Evolutionary conservation across 2,888 invertebrate species (phyloP).

Genomic region (Busseola fusca): DNA sequence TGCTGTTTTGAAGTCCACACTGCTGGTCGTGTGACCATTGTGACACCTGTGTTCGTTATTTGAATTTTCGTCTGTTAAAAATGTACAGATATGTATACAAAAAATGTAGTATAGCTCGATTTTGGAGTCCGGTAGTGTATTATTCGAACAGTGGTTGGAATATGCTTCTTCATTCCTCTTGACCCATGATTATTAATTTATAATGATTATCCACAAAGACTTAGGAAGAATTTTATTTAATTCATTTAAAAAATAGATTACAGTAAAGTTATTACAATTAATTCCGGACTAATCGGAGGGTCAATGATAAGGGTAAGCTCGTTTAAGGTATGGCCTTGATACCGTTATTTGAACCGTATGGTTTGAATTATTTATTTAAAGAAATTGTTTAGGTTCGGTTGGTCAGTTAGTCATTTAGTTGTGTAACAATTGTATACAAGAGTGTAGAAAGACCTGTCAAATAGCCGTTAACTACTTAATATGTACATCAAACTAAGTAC

Average conservation of each 20-base stretch:
- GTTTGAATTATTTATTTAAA: slow-evolving; percentile 26
- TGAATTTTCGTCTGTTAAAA: too few relatives aligned
- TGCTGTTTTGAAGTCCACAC: too few relatives aligned
- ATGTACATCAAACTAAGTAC: background rate
- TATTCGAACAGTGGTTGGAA: background rate
- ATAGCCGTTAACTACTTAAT: too few relatives aligned
- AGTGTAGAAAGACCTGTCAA: too few relatives aligned
- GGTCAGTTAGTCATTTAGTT: background rate
- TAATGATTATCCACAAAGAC: background rate
- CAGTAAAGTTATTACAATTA: slow-evolving; percentile 36
- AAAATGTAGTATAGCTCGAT: too few relatives aligned
- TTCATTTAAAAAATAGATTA: slow-evolving; percentile 13
- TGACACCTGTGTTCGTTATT: too few relatives aligned
- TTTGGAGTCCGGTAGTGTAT: too few relatives aligned
- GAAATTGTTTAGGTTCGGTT: background rate
- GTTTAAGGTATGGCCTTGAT: slow-evolving; percentile 26
- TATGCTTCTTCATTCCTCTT: background rate
- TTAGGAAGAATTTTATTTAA: slow-evolving; percentile 3
- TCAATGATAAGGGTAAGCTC: slow-evolving; percentile 52
- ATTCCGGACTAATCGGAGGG: slow-evolving; percentile 37
- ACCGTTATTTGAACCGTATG: slow-evolving; percentile 17
- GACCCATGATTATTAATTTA: background rate
- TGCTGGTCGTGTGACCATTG: too few relatives aligned
- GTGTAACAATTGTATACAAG: background rate
- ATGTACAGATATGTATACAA: too few relatives aligned